Base-by-base conservation (phyloP, 2,888 invertebrate genomes). In the Drosophila neotestacea region DNA sequence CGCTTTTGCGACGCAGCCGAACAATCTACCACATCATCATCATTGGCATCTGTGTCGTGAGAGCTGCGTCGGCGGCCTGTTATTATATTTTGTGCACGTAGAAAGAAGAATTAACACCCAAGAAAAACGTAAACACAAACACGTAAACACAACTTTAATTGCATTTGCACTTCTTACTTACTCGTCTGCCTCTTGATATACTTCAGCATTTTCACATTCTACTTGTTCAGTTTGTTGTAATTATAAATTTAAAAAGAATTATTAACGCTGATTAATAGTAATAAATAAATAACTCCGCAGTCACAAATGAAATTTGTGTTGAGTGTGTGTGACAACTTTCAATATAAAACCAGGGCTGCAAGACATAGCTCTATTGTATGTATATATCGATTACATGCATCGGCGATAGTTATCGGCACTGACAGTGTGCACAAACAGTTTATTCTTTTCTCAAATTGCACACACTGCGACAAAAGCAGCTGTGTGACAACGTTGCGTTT, bases 111-210 rank as follows among this genome's bases (percentile, higher is more conserved):
- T 63, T 67, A 56, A 55, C 71, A 46, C 62, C 46, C 22, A 22
- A 38, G 22, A 52, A 73, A 68, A 70, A 74, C 58, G 56, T 66
- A 68, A 79, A 79, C 69, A 78, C n/a, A 60, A 52, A 47, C 50
- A 62, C 22, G 30, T 32, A 36, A 27, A 68, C n/a, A 27, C 27
- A 59, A 16, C 9, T 34, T 44, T 22, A 13, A 38, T 6, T 36
- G 4, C n/a, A 10, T 22, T 10, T 2, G 22, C 30, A 9, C 22
- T 30, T 42, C 30, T 13, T 13, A 71, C 85, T 85, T 82, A 91
- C 91, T 86, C 67, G 87, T 87, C 70, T 90, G 91, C 75, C 84
- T 88, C 58, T 88, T 91, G 34, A 91, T 90, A 79, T 91, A 91
- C 70, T 90, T 91, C 27, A 91, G 67, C 91, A 91, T 91, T 56